These are phyloP conservation scores for Euura lappo DNA, from an alignment of 1,140 invertebrate genomes.

Conservation along the genomic window DNA sequence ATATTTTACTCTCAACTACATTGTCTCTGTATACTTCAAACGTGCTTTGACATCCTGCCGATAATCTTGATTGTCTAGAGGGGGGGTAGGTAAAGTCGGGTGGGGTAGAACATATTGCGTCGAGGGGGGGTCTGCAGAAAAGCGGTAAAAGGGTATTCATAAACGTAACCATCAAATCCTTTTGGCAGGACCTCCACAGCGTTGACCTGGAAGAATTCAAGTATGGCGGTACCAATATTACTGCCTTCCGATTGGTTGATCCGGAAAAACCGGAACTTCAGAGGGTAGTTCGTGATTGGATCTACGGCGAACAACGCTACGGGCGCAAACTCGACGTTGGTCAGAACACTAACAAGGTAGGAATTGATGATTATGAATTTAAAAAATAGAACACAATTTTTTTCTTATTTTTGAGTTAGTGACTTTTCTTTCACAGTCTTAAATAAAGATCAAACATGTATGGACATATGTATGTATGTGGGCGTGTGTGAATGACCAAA, in stretches of 20 bases:
- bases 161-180: not conserved
- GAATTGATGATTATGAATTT: not conserved
- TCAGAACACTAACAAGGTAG: conserved; percentile 65
- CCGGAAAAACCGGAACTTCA: conserved; percentile 74
- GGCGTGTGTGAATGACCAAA: not conserved
- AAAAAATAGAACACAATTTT: no score
- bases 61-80: no score
- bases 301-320: conserved; percentile 69
- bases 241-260: conserved; percentile 84
- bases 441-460: no score
- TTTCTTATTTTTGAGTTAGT: no score
- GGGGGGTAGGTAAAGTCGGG: no score
- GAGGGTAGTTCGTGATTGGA: conserved; percentile 81
- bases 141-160: not conserved
- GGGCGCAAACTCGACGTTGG: conserved; percentile 68
- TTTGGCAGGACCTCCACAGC: conserved; percentile 81
- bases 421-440: no score
- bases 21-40: no score
- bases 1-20: no score
- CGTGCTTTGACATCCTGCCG: no score
- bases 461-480: not conserved
- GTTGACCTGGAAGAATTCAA: conserved; percentile 92
- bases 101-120: no score
- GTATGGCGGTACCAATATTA: conserved; percentile 93
- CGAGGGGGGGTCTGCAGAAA: no score